Evolutionary conservation across 2,113 vertebrate species (phyloP).

Genomic region (Lampris megalopsis): DNA sequence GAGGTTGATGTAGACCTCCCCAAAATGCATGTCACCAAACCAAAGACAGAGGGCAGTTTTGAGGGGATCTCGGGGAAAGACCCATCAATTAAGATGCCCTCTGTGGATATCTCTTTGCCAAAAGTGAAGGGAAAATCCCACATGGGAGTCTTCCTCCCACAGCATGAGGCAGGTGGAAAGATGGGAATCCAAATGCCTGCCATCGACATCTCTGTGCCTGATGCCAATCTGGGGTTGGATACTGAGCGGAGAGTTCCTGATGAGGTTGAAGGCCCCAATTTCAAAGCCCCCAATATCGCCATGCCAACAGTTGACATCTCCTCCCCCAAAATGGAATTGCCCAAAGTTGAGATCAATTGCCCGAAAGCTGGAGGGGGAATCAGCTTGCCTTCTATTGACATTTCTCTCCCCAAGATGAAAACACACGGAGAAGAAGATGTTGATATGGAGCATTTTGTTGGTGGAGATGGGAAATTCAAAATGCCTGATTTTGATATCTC

Average conservation of each 20-base stretch:
- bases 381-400: slow-evolving; percentile 46
- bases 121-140: slow-evolving; percentile 55
- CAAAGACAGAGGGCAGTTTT: slow-evolving; percentile 30
- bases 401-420: slow-evolving; percentile 51
- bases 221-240: slow-evolving; percentile 55
- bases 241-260: slow-evolving; percentile 56
- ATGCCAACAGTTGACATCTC: slow-evolving; percentile 77
- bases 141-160: slow-evolving; percentile 38
- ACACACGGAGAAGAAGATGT: slow-evolving; percentile 38
- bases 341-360: slow-evolving; percentile 35
- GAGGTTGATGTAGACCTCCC: slow-evolving; percentile 22
- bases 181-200: slow-evolving; percentile 44
- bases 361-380: slow-evolving; percentile 37
- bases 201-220: slow-evolving; percentile 44
- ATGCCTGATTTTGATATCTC: slow-evolving; percentile 74
- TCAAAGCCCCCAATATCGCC: slow-evolving; percentile 69
- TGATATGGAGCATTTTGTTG: slow-evolving; percentile 67
- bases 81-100: slow-evolving; percentile 61
- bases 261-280: slow-evolving; percentile 69
- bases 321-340: slow-evolving; percentile 61
- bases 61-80: slow-evolving; percentile 51
- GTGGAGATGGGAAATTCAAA: slow-evolving; percentile 74
- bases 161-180: slow-evolving; percentile 25
- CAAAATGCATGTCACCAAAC: slow-evolving; percentile 22
- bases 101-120: slow-evolving; percentile 64